Conservation (phyloP, 2,888 invertebrate species). For the Epinotia bilunana region DNA sequence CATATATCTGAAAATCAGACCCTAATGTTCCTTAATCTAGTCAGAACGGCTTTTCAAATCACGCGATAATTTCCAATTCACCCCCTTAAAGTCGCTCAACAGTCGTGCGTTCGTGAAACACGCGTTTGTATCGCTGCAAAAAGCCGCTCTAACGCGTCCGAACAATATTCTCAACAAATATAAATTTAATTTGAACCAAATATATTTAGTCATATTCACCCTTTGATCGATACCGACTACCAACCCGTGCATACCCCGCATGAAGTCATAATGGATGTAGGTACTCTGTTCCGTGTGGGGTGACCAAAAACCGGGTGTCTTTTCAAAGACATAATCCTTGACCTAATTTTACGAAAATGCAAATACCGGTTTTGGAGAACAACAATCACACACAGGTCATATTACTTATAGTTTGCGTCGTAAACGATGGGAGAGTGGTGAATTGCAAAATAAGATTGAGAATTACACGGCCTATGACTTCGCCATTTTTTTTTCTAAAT, state of each 20-base stretch:
- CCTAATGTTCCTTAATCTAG: no score
- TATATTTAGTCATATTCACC: not conserved
- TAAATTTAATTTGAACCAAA: not conserved
- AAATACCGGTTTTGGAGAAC: constrained; percentile 49
- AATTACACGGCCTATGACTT: not conserved
- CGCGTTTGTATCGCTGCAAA: no score
- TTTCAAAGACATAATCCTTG: constrained; percentile 66
- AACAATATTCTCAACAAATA: not conserved
- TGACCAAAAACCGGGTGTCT: constrained; percentile 62
- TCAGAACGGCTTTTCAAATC: no score
- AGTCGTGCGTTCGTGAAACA: no score
- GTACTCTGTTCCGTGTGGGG: constrained; percentile 65
- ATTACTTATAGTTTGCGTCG: constrained; percentile 62
- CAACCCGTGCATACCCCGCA: constrained; percentile 15
- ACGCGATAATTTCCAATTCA: no score
- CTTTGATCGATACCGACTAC: not conserved
- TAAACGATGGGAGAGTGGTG: constrained; percentile 21
- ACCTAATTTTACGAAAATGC: constrained; percentile 63
- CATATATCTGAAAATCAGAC: no score
- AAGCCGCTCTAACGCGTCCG: not conserved
- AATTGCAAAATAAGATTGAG: not conserved
- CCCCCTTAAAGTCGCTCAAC: no score
- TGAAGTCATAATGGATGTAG: constrained; percentile 26
- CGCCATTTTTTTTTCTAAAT: no score
- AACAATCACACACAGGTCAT: constrained; percentile 70